Evolutionary conservation across 2,797 vertebrate species (phyloP), one percentile per base, ranked within the genome.

Genomic region (Apogon talboti): DNA sequence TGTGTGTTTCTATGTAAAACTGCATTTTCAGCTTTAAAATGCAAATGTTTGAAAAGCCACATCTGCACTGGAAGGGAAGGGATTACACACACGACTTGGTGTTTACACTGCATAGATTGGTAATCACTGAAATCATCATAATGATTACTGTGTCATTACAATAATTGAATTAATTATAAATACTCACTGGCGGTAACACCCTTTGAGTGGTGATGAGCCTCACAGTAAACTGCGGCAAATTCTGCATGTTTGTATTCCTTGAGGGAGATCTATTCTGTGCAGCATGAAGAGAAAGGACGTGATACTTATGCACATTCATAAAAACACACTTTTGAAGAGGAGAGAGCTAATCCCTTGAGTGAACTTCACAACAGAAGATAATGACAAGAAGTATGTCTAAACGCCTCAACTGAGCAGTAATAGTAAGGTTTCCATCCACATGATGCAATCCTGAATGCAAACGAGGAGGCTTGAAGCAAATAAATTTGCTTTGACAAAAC

Each of bases 371-470:
- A 51, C 35, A 11, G 66, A 65, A 64, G 48, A 66, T 66, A 80
- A 73, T 71, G 46, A 74, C 57, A 65, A 72, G 64, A 54, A 64
- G 13, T 44, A 43, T 44, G 43, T 76, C 82, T 63, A 12, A 71
- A 70, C 53, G 50, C 35, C 68, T 62, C 1, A 7, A 65, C 63
- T 37, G 33, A 77, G 54, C 67, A 50, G 19, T 21, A 3, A 21
- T 21, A 21, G 19, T 21, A 21, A 21, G 19, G 35, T 53, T 64
- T 60, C 66, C 43, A 12, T 50, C 37, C 54, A 21, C 47, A 46
- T 49, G 38, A 69, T 2, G 55, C 16, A 18, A 71, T 68, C 46
- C 19, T 21, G 67, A 73, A 83, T 79, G 75, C 47, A 84, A 82
- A 85, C 71, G 21, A 66, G 57, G 21, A 3, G 21, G 15, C 53